Conservation (phyloP, 2,797 vertebrate species). For the Taeniopygia guttata region DNA sequence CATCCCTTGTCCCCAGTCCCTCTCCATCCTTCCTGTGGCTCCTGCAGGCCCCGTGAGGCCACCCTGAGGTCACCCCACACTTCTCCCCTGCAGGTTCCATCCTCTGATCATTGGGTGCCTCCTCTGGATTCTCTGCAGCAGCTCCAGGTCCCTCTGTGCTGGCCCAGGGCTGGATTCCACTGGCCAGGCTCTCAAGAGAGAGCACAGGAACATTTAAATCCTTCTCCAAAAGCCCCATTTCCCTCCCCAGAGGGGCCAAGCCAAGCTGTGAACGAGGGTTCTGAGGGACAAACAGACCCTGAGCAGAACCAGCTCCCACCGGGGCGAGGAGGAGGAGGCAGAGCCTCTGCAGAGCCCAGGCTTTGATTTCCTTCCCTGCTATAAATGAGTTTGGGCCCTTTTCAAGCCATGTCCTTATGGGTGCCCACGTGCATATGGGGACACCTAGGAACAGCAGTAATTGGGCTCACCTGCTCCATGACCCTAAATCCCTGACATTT, state of each 20-base stretch:
- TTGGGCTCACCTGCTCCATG: neutral
- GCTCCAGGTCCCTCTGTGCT: neutral
- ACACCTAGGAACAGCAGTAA: neutral
- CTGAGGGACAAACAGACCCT: rapidly evolving
- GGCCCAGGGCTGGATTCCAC: neutral
- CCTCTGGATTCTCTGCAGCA: neutral
- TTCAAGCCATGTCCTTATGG: rapidly evolving
- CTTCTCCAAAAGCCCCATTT: neutral
- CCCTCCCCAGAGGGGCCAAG: neutral
- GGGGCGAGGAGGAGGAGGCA: neutral
- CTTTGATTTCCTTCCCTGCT: neutral
- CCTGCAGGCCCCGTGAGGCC: neutral
- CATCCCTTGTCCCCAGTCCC: no score
- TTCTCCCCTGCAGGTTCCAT: neutral
- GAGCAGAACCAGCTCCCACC: rapidly evolving
- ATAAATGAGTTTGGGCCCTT: rapidly evolving
- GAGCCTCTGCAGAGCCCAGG: neutral
- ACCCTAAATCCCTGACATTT: neutral
- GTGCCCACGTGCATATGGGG: rapidly evolving
- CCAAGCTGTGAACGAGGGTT: neutral
- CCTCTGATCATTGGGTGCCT: neutral
- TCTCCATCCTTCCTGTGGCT: no score
- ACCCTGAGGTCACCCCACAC: rapidly evolving
- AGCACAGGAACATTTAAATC: neutral
- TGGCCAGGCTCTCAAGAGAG: rapidly evolving